Base-by-base conservation (phyloP, 1,140 invertebrate species). In the Drosophila azteca region DNA sequence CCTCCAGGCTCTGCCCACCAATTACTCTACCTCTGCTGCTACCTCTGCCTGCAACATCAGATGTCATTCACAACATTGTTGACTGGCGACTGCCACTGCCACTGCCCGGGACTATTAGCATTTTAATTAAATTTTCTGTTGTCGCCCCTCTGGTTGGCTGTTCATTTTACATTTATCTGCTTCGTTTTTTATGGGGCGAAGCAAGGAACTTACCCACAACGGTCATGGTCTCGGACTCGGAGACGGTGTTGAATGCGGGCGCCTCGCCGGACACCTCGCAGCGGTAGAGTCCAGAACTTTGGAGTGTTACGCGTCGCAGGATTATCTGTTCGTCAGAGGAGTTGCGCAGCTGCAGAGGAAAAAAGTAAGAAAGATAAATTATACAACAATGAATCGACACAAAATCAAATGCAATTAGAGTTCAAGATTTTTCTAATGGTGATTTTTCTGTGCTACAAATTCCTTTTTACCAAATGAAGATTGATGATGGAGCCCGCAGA, bases 211-310 rank as follows among this genome's bases (percentile, higher is more conserved):
- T 93, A 96, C 95, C 95, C 50, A 96, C 95, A 79, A 96, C 95
- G 55, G 93, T 93, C 95, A 96, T 96, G 83, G 95, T 94, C 76
- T 94, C 94, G 75, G 95, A 94, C 82, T 95, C 95, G 59, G 94
- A 94, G 57, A 96, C 95, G 31, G 95, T 96, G 90, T 95, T 94
- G 89, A 96, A 96, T 68, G 93, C 94, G 26, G 95, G 95, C 46
- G 95, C 95, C 91, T 96, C 96, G 8, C 95, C 96, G 8, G 95
- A 96, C 61, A 96, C 95, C 90, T 96, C 96, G 90, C 96, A 96
- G 78, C 95, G 93, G 92, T 96, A 96, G 15, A 94, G 91, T 57
- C 96, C 96, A 22, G 94, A 94, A 65, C 94, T 95, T 74, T 94
- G 93, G 29, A 96, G 92, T 64, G 95, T 94, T 46, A 96, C 94